Conservation (phyloP, 2,888 invertebrate genomes). For the Apamea sordens region DNA sequence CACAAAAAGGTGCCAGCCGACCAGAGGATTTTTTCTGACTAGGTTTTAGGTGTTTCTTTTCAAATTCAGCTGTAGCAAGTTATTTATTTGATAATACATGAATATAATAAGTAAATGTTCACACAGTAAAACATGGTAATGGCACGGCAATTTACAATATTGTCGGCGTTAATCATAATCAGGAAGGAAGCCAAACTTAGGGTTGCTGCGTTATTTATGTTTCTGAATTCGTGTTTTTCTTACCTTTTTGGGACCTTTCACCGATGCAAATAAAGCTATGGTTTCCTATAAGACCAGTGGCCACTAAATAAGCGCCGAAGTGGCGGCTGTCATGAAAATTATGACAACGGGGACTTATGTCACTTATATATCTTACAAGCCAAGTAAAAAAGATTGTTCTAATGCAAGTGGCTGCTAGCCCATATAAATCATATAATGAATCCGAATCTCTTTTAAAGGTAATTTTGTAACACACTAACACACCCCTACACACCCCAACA, state of each 20-base stretch:
- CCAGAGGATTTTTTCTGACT: background rate
- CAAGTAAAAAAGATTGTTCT: background rate
- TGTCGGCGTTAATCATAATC: constrained; percentile 32
- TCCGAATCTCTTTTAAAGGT: background rate
- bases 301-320: background rate
- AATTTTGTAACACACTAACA: background rate
- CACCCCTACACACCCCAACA: too few relatives aligned
- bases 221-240: background rate
- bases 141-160: constrained; percentile 24
- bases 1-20: background rate
- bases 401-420: background rate
- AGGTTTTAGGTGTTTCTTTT: background rate
- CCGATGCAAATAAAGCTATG: background rate
- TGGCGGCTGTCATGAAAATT: background rate
- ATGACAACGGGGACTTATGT: too few relatives aligned
- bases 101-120: background rate
- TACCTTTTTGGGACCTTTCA: background rate
- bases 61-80: background rate
- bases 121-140: background rate
- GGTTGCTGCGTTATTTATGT: constrained; percentile 4
- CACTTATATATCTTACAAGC: background rate
- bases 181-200: constrained; percentile 19
- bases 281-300: background rate
- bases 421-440: background rate
- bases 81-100: background rate